A percentile compares a stretch with the other conserved stretches of the same genome.
phyloP scores from a whole-genome alignment of 1,140 invertebrate species.

The Magallana angulata region DNA sequence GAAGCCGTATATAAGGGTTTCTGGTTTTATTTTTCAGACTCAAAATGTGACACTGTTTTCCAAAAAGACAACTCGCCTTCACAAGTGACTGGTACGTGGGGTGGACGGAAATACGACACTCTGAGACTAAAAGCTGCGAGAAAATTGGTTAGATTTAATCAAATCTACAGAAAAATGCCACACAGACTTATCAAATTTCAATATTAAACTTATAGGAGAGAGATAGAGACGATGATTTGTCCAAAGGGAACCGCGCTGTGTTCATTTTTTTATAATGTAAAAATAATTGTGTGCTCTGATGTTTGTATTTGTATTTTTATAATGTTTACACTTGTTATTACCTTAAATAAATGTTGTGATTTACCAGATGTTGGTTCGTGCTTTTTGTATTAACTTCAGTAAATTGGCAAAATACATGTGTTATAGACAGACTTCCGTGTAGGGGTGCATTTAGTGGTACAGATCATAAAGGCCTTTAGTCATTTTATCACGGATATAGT shows the following conservation, averaged over 20 bases:
- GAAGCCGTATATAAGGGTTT: too few species aligned
- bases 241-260: background rate
- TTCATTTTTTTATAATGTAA: background rate
- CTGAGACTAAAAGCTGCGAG: conserved; percentile 1
- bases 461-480: too few species aligned
- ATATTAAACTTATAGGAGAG: background rate
- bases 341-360: conserved; percentile 22
- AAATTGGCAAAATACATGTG: too few species aligned
- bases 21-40: background rate
- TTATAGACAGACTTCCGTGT: too few species aligned
- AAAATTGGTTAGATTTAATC: conserved; percentile 5
- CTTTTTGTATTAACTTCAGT: too few species aligned
- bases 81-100: background rate
- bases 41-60: background rate
- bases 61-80: background rate
- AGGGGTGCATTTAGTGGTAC: too few species aligned
- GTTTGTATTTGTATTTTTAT: background rate
- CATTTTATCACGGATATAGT: too few species aligned
- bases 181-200: background rate
- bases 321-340: conserved; percentile 9
- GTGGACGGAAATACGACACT: background rate
- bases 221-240: background rate
- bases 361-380: background rate
- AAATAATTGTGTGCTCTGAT: background rate
- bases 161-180: background rate